Conservation (phyloP, 92 coral and sea anemone genomes). For the Bergia sp. region DNA sequence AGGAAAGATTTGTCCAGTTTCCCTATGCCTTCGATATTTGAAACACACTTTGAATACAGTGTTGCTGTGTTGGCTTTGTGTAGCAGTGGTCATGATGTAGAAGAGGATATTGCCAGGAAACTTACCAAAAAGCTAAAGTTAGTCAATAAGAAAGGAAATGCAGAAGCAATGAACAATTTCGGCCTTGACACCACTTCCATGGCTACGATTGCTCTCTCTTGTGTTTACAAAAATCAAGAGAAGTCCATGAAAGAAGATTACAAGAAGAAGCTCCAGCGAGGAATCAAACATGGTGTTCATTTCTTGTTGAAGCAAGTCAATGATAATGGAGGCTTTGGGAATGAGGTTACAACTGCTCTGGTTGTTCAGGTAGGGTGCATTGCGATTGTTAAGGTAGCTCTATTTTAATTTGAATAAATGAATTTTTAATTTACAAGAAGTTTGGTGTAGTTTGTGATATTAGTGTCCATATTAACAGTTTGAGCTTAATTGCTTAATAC, state of each 20-base stretch:
- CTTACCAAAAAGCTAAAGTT: background rate
- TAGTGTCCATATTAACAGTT: no score
- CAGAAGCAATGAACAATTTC: background rate
- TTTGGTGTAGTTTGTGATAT: background rate
- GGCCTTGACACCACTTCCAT: slow-evolving; percentile 12
- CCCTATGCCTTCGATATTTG: background rate
- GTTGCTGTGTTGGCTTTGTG: slow-evolving; percentile 26
- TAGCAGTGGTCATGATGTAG: slow-evolving; percentile 5
- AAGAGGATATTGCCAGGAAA: background rate
- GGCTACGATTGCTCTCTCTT: slow-evolving; percentile 11
- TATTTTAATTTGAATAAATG: no score
- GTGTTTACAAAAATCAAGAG: slow-evolving; percentile 6
- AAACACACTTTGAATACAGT: slow-evolving; percentile 12
- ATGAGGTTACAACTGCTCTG: slow-evolving; percentile 37
- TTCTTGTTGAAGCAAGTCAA: slow-evolving; percentile 4
- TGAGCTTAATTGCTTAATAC: no score
- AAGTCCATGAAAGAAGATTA: background rate
- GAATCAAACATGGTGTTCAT: background rate
- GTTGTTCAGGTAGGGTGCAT: slow-evolving; percentile 17
- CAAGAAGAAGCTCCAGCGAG: background rate
- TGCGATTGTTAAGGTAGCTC: no score
- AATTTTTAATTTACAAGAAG: no score
- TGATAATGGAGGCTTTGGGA: slow-evolving; percentile 34
- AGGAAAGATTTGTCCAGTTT: background rate
- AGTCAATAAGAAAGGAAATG: background rate